Evolutionary conservation across 2,113 vertebrate species (phyloP).

Genomic region (Alosa alosa): DNA sequence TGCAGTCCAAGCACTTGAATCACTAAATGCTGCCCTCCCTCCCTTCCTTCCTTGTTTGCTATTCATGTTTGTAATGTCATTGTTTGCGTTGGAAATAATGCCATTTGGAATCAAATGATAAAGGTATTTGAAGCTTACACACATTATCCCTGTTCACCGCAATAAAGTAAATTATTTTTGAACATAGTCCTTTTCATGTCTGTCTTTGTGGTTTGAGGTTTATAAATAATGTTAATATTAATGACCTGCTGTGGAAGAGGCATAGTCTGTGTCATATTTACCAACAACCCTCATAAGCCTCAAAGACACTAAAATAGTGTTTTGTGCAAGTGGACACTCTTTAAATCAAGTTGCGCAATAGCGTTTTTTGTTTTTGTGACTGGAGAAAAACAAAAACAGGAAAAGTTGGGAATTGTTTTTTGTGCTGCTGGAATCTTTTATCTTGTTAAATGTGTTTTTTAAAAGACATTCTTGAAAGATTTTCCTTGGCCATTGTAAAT

Average conservation of each 20-base stretch:
- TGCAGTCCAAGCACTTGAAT: not conserved
- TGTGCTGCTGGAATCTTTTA: no score
- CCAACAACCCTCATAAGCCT: not conserved
- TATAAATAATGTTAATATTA: not conserved
- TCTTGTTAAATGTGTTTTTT: no score
- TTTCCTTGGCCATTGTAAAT: no score
- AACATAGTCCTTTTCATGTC: constrained; percentile 29
- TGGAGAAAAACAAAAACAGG: not conserved
- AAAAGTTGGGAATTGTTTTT: no score
- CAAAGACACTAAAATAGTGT: not conserved
- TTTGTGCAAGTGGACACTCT: not conserved
- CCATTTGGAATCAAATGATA: not conserved
- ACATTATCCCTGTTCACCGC: constrained; percentile 26
- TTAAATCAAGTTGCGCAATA: no score
- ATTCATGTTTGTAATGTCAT: not conserved
- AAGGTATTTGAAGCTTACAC: constrained; percentile 3
- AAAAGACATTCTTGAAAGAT: no score
- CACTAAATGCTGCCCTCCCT: not conserved
- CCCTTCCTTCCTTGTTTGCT: not conserved
- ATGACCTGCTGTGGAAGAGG: not conserved
- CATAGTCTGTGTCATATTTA: not conserved
- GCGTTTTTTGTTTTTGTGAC: not conserved
- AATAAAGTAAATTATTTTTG: constrained; percentile 72
- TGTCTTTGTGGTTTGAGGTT: not conserved
- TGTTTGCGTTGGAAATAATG: not conserved